Evolutionary conservation across 2,113 vertebrate species (phyloP).

Genomic region (Mastomys coucha): DNA sequence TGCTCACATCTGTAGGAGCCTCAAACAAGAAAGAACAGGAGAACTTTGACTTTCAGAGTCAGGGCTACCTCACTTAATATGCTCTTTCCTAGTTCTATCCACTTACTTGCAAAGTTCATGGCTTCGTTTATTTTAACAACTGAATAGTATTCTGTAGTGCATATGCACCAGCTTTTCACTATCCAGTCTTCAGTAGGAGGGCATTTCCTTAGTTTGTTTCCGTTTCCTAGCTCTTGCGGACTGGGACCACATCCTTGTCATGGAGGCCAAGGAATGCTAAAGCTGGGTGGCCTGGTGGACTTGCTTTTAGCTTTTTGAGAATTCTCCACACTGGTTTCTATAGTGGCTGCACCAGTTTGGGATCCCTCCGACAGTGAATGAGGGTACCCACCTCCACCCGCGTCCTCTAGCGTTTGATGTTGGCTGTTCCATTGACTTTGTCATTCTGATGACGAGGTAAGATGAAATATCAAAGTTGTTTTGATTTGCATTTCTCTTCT

Average conservation of each 20-base stretch:
- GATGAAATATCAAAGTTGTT: neutral
- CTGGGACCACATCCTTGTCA: neutral
- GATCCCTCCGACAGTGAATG: neutral
- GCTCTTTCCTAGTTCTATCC: neutral
- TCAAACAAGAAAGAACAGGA: neutral
- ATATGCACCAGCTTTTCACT: neutral
- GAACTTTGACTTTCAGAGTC: neutral
- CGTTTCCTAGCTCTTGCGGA: neutral
- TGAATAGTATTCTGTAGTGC: too few species aligned
- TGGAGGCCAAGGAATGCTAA: neutral
- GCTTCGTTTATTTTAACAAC: neutral
- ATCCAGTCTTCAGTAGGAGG: neutral
- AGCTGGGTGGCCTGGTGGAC: too few species aligned
- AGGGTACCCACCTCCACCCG: neutral
- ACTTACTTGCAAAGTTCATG: neutral
- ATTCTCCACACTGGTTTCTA: neutral
- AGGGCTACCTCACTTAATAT: neutral
- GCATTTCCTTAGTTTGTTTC: neutral
- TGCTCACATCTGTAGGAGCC: neutral
- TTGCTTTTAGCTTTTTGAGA: neutral
- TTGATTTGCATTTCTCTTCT: neutral
- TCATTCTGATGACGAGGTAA: neutral
- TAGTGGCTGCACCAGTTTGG: neutral
- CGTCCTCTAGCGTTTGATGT: neutral
- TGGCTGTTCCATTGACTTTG: neutral